A percentile compares a stretch with the other conserved stretches of the same genome.
phyloP scores from a whole-genome alignment of 2,797 vertebrate genomes.

The Dendrocincla fuliginosa region DNA sequence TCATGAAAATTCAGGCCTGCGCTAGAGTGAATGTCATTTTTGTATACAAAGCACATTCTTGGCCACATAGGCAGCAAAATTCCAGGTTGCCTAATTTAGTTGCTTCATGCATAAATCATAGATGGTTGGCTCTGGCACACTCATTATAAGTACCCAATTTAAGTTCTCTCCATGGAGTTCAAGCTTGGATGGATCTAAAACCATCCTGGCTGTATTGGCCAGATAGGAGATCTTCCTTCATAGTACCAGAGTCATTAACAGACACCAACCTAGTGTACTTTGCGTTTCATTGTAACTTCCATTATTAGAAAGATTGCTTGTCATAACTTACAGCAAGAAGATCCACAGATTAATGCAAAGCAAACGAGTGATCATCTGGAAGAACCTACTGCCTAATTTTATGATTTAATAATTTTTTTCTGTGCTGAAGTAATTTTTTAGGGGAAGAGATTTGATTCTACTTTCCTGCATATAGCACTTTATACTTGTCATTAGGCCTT shows the following conservation, averaged over 20 bases:
- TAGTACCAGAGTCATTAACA: background rate
- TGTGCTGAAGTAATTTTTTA: background rate
- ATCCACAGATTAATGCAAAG: background rate
- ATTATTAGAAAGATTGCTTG: background rate
- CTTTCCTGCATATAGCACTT: background rate
- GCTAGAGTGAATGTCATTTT: background rate
- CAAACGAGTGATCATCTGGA: background rate
- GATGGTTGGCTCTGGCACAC: background rate
- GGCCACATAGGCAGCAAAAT: background rate
- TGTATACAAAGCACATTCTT: background rate
- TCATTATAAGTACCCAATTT: background rate
- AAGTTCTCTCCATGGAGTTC: background rate
- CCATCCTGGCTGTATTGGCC: background rate
- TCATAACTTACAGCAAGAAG: background rate
- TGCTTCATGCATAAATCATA: background rate
- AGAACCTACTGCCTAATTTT: background rate
- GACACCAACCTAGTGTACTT: background rate
- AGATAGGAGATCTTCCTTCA: background rate
- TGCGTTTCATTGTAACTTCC: background rate
- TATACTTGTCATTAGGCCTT: background rate
- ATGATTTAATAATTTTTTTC: background rate
- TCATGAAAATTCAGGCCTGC: background rate
- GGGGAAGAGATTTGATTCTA: background rate
- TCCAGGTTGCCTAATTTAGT: background rate
- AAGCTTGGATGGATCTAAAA: background rate